Evolutionary conservation across 2,888 invertebrate genomes (phyloP).

Genomic region (Epicampocera succincta): DNA sequence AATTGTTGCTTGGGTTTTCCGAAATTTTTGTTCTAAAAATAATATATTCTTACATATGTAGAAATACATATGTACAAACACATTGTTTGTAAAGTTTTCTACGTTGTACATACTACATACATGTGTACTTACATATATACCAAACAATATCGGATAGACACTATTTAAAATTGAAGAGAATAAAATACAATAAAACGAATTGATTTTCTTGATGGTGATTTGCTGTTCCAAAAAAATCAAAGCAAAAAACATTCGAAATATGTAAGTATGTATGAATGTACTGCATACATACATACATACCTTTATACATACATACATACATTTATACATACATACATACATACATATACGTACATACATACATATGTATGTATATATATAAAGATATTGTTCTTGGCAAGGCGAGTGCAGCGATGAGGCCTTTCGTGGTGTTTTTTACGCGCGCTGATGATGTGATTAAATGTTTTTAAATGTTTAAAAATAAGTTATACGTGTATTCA

Average conservation of each 20-base stretch:
- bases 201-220: conserved; percentile 25
- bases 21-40: too few species aligned
- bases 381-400: conserved; percentile 13
- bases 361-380: neutral
- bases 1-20: too few species aligned
- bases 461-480: conserved; percentile 67
- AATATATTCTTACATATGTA: too few species aligned
- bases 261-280: neutral
- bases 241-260: neutral
- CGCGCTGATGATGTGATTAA: conserved; percentile 67
- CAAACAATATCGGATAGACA: conserved; percentile 20
- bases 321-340: too few species aligned
- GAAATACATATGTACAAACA: neutral
- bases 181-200: conserved; percentile 21
- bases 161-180: neutral
- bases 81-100: neutral
- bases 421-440: conserved; percentile 48
- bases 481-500: conserved; percentile 52
- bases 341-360: neutral
- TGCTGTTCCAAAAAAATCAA: conserved; percentile 16
- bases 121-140: too few species aligned
- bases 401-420: conserved; percentile 24
- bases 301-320: too few species aligned
- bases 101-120: too few species aligned
- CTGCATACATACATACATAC: neutral